phyloP scores from a whole-genome alignment of 1,140 invertebrate species.

The Anastrepha ludens region DNA sequence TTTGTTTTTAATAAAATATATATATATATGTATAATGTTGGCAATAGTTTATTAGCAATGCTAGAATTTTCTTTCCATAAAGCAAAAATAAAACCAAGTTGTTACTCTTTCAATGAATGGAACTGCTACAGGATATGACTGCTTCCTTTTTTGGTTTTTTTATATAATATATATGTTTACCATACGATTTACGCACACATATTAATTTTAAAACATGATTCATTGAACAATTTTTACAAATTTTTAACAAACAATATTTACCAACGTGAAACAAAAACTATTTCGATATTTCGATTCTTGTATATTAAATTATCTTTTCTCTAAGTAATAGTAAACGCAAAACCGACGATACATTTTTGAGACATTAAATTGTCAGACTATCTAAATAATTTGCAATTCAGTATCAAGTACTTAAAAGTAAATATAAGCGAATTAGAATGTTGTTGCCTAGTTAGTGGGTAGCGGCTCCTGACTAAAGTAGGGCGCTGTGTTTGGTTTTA shows the following conservation, averaged over 20 bases:
- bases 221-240: too few relatives aligned
- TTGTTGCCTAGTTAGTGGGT: slow-evolving; percentile 77
- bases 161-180: neutral
- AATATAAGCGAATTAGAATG: slow-evolving; percentile 2
- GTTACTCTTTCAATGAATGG: slow-evolving; percentile 21
- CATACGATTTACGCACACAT: neutral
- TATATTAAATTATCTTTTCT: neutral
- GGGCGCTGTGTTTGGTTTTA: slow-evolving; percentile 93
- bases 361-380: slow-evolving; percentile 35
- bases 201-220: too few relatives aligned
- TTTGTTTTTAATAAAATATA: slow-evolving; percentile 25
- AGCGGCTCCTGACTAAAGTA: slow-evolving; percentile 95
- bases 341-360: neutral
- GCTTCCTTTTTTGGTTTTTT: neutral
- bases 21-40: slow-evolving; percentile 23
- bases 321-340: neutral
- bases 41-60: slow-evolving; percentile 39
- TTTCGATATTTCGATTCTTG: slow-evolving; percentile 6
- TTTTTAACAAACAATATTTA: neutral
- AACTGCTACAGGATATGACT: slow-evolving; percentile 14
- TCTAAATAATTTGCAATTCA: slow-evolving; percentile 9
- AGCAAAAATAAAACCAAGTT: neutral
- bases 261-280: slow-evolving; percentile 2
- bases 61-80: neutral
- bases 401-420: slow-evolving; percentile 39